Conservation (phyloP, 2,113 vertebrate species). For the Puffinus mauretanicus region DNA sequence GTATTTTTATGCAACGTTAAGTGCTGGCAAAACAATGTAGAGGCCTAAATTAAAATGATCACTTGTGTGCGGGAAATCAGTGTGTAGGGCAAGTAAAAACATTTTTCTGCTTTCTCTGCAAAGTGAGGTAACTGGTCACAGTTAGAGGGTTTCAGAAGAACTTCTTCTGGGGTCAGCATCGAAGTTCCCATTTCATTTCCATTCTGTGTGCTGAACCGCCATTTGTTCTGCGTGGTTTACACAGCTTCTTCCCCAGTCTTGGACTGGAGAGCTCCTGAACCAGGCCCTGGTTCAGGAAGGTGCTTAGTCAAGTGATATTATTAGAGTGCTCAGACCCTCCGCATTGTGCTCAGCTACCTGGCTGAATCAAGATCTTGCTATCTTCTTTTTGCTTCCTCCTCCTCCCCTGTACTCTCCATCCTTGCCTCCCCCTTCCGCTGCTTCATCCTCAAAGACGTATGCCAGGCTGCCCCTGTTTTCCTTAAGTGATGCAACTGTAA, state of each 20-base stretch:
- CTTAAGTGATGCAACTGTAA: neutral
- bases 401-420: neutral
- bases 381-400: neutral
- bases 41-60: neutral
- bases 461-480: neutral
- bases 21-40: neutral
- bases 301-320: neutral
- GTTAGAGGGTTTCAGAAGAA: neutral
- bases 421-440: neutral
- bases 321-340: neutral
- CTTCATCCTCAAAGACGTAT: neutral
- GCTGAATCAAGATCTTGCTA: neutral
- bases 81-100: neutral
- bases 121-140: neutral
- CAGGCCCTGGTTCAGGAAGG: neutral
- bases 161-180: neutral
- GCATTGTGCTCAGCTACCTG: neutral
- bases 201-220: neutral
- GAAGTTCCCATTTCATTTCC: neutral
- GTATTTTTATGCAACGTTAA: neutral
- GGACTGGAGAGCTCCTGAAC: neutral
- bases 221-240: neutral
- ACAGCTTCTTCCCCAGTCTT: neutral
- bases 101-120: neutral
- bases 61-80: neutral